A percentile compares a stretch with the other conserved stretches of the same genome.
These are phyloP conservation scores for Arvicola amphibius DNA, from an alignment of 2,797 vertebrate genomes.

Conservation along the genomic window DNA sequence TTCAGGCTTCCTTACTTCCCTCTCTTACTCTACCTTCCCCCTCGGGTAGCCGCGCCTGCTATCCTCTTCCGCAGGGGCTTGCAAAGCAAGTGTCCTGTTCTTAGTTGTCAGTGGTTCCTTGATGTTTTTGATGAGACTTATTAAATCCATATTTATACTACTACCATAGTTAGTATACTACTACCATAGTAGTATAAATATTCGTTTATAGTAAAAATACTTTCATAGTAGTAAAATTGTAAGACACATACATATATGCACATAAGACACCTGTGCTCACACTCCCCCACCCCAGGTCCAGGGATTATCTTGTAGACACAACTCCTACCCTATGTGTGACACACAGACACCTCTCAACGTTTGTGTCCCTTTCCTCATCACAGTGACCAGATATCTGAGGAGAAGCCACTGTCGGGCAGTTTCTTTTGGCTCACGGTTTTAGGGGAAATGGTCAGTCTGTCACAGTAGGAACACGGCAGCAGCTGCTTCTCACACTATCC, in stretches of 20 bases:
- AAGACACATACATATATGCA: background rate
- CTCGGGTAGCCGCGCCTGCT: background rate
- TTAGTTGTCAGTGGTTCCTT: constrained; percentile 8
- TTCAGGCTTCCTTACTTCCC: background rate
- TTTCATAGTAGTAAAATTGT: background rate
- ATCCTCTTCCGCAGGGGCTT: constrained; percentile 53
- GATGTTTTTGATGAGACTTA: constrained; percentile 35
- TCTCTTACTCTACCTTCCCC: background rate
- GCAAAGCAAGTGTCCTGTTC: constrained; percentile 45
- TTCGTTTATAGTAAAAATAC: background rate
- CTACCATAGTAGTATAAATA: background rate
- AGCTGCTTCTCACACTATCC: background rate
- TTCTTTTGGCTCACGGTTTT: background rate
- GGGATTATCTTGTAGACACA: background rate
- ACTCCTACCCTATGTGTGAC: background rate
- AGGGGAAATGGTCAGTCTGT: background rate
- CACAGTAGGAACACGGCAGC: background rate
- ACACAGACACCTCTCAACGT: background rate
- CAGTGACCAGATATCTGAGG: no score
- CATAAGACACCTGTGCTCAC: no score
- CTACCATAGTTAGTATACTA: background rate
- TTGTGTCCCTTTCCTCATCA: background rate
- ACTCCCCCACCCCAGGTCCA: background rate
- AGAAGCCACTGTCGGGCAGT: background rate
- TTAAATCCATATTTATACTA: constrained; percentile 48